Evolutionary conservation across 53 echinoderm and acorn worm species (phyloP), one percentile per base, ranked within the genome.

Genomic region (Luidia sarsii): DNA sequence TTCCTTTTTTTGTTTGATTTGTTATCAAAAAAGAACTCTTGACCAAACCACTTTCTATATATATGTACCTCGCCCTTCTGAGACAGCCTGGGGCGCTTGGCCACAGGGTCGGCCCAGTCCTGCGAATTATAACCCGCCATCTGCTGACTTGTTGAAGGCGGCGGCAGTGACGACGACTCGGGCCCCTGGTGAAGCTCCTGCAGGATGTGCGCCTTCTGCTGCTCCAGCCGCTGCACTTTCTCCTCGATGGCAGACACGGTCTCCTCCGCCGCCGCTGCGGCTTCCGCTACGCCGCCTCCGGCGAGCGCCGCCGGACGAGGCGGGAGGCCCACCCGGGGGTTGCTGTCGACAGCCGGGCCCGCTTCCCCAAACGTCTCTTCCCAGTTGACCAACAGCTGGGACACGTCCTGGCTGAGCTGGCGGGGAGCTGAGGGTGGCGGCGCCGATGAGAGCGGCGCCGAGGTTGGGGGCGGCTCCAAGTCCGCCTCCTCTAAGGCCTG

Each of bases 151-250:
- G 28, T n/a, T n/a, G 18, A 15, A 59, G 29, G 22, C 16, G 2
- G 10, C 14, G 61, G 43, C 11, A 24, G 9, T 18, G 20, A 5
- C 18, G 22, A 24, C 67, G 39, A 2, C 6, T n/a, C 23, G 22
- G 24, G 13, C 2, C 41, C 10, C 43, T 32, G 41, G 8, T 61
- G 75, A 1, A 60, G 28, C 45, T 39, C 39, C 70, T 31, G 30
- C 60, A 75, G 60, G 43, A 75, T 39, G 6, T 29, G 45, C 2
- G 61, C 75, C 25, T 46, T 23, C 27, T 75, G 39, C 75, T 19
- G 28, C 61, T 75, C 75, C 48, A 75, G 32, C 75, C 45, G 45
- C 43, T 75, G 41, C 1, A 75, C 75, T 7, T 29, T 75, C 61
- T 75, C 46, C 16, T 75, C 14, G 33, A 75, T 75, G 2, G 55